Evolutionary conservation across 1,140 invertebrate species (phyloP), one percentile per base, ranked within the genome.

Genomic region (Daktulosphaira vitifoliae): DNA sequence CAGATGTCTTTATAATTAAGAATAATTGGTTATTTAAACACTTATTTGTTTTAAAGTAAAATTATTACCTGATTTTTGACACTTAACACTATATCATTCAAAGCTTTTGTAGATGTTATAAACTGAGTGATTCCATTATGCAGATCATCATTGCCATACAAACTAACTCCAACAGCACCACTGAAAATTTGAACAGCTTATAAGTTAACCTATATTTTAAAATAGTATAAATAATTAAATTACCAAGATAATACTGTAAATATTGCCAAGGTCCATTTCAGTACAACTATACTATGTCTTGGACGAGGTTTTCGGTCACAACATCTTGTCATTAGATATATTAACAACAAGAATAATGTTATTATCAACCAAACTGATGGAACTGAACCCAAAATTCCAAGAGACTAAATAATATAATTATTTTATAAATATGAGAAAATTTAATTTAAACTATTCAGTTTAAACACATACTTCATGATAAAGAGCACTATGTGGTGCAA

Each of bases 61-160:
- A 42, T 16, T 16, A 0, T 65, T 75, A 86, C 83, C 78, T 90
- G 87, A 74, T 90, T 89, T 68, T 84, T 82, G 44, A 88, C 84
- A 50, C 82, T 82, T 65, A 81, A 81, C 46, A 89, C 81, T 68
- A 86, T 79, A 22, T 82, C 81, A 67, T 92, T 86, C 66, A 93
- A 84, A 68, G 86, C 83, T 71, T 83, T 80, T 11, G 88, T 84
- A 11, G 90, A 85, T 49, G 84, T 80, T 64, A 90, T 79, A 66
- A 91, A 82, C 73, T 88, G 84, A 59, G 87, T 79, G 71, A 95
- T 77, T 9, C 90, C 92, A 74, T 90, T 91, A 79, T 96, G 91
- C 29, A 92, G 82, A 74, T 93, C 89, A 73, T 95, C 90, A 76
- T 95, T 96, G 39, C 92, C 93, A 78, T 93, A 96, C 23, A 96